Evolutionary conservation across 2,888 invertebrate genomes (phyloP).

Genomic region (Julus scanicus): DNA sequence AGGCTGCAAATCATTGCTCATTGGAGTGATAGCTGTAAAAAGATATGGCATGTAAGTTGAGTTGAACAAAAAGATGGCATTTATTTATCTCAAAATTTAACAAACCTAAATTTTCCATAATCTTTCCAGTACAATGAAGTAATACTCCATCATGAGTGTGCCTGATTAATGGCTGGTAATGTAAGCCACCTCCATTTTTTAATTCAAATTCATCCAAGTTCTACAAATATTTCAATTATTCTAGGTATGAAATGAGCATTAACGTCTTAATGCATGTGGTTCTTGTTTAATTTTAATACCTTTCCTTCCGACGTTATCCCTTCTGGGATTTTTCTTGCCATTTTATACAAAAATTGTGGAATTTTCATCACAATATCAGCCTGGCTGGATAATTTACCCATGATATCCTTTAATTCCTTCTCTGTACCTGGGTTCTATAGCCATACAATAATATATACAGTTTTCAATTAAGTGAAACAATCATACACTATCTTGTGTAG

Average conservation of each 20-base stretch:
- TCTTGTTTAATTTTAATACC: too few relatives aligned
- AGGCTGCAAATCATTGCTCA: neutral
- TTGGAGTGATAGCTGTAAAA: neutral
- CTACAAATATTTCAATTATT: neutral
- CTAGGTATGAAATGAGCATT: neutral
- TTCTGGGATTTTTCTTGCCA: conserved; percentile 30
- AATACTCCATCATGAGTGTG: conserved; percentile 40
- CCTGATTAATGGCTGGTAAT: neutral
- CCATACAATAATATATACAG: too few relatives aligned
- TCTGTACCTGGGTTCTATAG: neutral
- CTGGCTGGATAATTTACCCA: conserved; percentile 10
- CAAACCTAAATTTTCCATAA: neutral
- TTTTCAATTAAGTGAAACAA: too few relatives aligned
- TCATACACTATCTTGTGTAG: too few relatives aligned
- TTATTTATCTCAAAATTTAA: neutral
- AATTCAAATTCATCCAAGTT: neutral
- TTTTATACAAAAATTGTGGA: conserved; percentile 29
- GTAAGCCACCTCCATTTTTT: neutral
- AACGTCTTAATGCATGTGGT: too few relatives aligned
- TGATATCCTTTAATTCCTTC: conserved; percentile 12
- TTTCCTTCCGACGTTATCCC: conserved; percentile 45
- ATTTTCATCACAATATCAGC: conserved; percentile 4
- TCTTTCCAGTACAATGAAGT: conserved; percentile 9
- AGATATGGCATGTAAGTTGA: neutral
- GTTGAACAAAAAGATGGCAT: too few relatives aligned